These are phyloP conservation scores for Leucoraja erinaceus DNA, from an alignment of 2,113 vertebrate genomes.

Conservation along the genomic window DNA sequence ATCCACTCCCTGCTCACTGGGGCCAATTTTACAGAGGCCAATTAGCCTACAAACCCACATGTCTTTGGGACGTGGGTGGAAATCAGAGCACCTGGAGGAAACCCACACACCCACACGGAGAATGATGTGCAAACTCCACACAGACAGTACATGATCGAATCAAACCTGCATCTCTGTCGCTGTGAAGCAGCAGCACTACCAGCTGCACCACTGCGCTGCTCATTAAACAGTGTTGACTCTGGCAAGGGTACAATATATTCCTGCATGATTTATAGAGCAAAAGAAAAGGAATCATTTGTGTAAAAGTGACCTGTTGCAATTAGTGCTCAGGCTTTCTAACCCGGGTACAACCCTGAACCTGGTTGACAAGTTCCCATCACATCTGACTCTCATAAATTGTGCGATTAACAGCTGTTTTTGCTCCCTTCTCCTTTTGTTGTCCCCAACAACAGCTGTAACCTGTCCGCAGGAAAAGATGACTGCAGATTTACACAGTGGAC, in stretches of 20 bases:
- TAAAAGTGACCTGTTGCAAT: not conserved
- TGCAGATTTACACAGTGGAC: not conserved
- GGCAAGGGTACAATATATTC: not conserved
- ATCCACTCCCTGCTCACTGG: too few relatives aligned
- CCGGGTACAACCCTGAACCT: not conserved
- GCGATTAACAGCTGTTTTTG: not conserved
- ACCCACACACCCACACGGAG: too few relatives aligned
- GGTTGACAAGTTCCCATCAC: not conserved
- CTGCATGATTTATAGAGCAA: not conserved
- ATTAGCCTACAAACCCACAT: too few relatives aligned
- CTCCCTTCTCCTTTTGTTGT: not conserved
- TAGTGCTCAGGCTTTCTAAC: not conserved
- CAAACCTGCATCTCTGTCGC: too few relatives aligned
- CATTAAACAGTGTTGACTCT: not conserved
- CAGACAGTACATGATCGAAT: too few relatives aligned
- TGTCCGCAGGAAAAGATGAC: not conserved
- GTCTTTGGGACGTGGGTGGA: too few relatives aligned
- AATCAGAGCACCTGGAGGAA: too few relatives aligned
- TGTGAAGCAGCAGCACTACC: too few relatives aligned
- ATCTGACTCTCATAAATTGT: not conserved
- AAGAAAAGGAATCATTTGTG: not conserved
- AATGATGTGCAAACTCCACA: too few relatives aligned
- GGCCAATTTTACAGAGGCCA: too few relatives aligned
- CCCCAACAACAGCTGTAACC: not conserved
- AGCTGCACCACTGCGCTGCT: too few relatives aligned